A percentile compares a stretch with the other conserved stretches of the same genome.
These are phyloP conservation scores for Macroramphosus scolopax DNA, from an alignment of 2,797 vertebrate genomes.

Conservation along the genomic window DNA sequence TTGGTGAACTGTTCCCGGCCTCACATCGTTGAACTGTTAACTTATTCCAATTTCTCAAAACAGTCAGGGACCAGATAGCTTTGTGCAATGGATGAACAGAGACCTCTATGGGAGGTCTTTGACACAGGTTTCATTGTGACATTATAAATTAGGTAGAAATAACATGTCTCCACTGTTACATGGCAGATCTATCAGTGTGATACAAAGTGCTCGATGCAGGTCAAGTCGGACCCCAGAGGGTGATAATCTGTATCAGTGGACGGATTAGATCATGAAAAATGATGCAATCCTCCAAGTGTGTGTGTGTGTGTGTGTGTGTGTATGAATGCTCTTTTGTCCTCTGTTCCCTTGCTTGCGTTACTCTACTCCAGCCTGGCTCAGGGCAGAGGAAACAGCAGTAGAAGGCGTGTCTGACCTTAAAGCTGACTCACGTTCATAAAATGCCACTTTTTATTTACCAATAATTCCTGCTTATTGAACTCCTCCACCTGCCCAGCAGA, in stretches of 20 bases:
- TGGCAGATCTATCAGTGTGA: conserved; percentile 29
- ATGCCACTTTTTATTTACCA: conserved; percentile 44
- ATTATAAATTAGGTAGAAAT: conserved; percentile 9
- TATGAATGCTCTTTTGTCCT: conserved; percentile 13
- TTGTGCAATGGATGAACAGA: no score
- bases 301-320: conserved; percentile 6
- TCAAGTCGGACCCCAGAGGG: conserved; percentile 53
- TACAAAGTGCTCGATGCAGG: conserved; percentile 28
- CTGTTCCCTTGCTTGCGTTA: conserved; percentile 36
- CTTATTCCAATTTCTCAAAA: no score
- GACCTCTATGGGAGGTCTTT: no score
- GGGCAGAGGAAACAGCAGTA: conserved; percentile 12
- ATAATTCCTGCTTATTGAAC: conserved; percentile 25
- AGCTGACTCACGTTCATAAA: conserved; percentile 36
- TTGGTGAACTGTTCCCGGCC: no score
- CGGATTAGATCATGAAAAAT: conserved; percentile 69
- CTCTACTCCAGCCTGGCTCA: conserved; percentile 12
- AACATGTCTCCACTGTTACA: conserved; percentile 19
- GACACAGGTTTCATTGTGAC: no score
- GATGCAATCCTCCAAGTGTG: conserved; percentile 55
- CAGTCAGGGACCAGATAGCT: no score
- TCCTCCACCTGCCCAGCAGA: no score
- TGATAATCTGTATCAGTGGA: conserved; percentile 52
- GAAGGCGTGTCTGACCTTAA: conserved; percentile 43
- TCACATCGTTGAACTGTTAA: no score